A percentile compares a stretch with the other conserved stretches of the same genome.
Evolutionary conservation across 2,113 vertebrate species (phyloP).

Genomic region (Hystrix brachyura): DNA sequence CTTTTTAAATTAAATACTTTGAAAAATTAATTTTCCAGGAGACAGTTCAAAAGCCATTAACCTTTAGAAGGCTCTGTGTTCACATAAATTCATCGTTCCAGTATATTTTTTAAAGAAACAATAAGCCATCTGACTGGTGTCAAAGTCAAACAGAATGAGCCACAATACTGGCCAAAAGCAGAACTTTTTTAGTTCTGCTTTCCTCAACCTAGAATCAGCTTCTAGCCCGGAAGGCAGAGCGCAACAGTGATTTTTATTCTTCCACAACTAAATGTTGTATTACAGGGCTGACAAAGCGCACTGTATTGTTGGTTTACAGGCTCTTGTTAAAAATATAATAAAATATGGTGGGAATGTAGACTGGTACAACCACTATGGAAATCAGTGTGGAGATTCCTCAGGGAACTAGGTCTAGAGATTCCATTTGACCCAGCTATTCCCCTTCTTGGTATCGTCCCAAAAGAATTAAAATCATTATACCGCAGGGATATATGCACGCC

Average conservation of each 20-base stretch:
- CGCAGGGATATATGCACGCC: too few relatives aligned
- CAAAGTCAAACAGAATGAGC: conserved; percentile 4
- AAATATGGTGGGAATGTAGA: too few relatives aligned
- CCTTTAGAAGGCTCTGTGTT: conserved; percentile 67
- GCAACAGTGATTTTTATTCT: not conserved
- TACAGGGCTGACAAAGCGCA: not conserved
- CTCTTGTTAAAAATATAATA: conserved; percentile 57
- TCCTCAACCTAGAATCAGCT: not conserved
- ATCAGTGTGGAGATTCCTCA: too few relatives aligned
- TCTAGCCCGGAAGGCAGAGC: not conserved
- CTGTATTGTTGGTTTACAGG: not conserved
- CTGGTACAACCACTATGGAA: too few relatives aligned
- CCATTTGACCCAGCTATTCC: too few relatives aligned
- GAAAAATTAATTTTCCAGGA: conserved; percentile 75
- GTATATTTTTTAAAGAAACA: conserved; percentile 56
- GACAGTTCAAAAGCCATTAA: conserved; percentile 58
- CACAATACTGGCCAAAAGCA: not conserved
- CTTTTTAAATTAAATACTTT: conserved; percentile 79
- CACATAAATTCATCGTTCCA: conserved; percentile 73
- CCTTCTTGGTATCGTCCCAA: too few relatives aligned
- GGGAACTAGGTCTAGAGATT: too few relatives aligned
- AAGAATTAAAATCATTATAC: too few relatives aligned
- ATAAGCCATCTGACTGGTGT: not conserved
- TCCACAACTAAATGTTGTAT: not conserved
- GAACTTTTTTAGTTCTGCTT: not conserved